Percentiles rank a stretch among this genome's conserved stretches.
Conservation (phyloP, 2,797 vertebrate genomes). For the Hipposideros larvatus region DNA sequence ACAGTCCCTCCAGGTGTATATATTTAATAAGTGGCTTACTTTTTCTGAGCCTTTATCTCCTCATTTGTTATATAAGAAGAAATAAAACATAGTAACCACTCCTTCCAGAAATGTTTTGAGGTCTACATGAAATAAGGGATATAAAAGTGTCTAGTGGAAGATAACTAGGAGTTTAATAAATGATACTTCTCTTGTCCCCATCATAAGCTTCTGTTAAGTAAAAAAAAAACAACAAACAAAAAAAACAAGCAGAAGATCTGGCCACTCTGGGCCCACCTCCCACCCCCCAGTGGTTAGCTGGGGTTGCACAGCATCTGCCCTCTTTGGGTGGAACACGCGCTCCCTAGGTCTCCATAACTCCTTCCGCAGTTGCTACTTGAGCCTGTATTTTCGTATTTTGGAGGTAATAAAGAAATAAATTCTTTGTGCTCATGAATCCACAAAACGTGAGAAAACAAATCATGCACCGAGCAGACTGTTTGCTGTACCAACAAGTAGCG, state of each 20-base stretch:
- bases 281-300: accelerated
- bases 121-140: neutral
- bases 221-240: neutral
- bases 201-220: neutral
- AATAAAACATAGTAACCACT: neutral
- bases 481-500: conserved; percentile 46
- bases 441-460: conserved; percentile 64
- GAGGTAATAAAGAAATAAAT: conserved; percentile 42
- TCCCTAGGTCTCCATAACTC: neutral
- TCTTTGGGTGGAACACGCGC: accelerated
- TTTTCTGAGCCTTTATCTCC: neutral
- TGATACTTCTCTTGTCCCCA: neutral
- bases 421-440: conserved; percentile 39
- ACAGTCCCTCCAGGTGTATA: neutral
- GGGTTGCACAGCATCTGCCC: neutral
- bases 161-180: neutral
- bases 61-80: neutral
- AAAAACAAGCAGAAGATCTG: neutral
- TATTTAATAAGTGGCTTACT: neutral
- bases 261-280: no score
- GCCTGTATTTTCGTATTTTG: conserved; percentile 15
- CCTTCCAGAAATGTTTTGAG: neutral
- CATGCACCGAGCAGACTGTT: conserved; percentile 13
- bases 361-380: neutral
- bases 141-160: neutral